Base-by-base conservation (phyloP, 2,888 invertebrate species). In the Pelosia muscerda region DNA sequence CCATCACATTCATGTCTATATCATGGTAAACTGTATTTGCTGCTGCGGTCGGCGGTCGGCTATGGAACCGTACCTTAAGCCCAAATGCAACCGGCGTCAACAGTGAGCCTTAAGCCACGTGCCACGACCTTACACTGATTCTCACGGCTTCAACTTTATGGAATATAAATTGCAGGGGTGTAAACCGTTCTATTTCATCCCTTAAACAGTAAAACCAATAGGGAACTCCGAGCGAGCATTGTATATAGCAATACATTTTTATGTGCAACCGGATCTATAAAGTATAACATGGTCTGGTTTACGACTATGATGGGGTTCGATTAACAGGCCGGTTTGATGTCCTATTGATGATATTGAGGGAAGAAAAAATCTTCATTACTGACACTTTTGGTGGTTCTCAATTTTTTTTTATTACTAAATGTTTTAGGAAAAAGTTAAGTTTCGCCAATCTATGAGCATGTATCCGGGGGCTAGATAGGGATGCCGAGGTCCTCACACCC, bases 191-290 rank as follows among this genome's bases (percentile, higher is more conserved):
- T n/a, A 42, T 38, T 49, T 15, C 49, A 22, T 26, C 26, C 28
- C 49, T 15, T 28, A 42, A 38, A 55, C 60, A 38, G 55, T 55
- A 66, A 66, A 66, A 25, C 15, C 42, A 34, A 60, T 58, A 31
- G 34, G 31, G 28, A 34, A 31, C 15, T 13, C 49, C 23, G 26
- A n/a, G 28, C 28, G 26, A 23, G 38, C 54, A 42, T 66, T 77
- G 78, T 77, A 81, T 74, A 83, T 84, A 84, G 84, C 86, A 84
- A 86, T 87, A 83, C 81, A 74, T 79, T 85, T 87, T 87, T 84
- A 86, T 83, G 81, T 71, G 76, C 78, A 76, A 19, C 28, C 78
- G 79, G 75, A 76, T 85, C 86, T 81, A 85, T 87, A 84, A 82
- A 76, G 73, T 73, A 79, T 79, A 82, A 79, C 76, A 66, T 66